phyloP scores from a whole-genome alignment of 2,113 vertebrate species.

The Hiodon alosoides region DNA sequence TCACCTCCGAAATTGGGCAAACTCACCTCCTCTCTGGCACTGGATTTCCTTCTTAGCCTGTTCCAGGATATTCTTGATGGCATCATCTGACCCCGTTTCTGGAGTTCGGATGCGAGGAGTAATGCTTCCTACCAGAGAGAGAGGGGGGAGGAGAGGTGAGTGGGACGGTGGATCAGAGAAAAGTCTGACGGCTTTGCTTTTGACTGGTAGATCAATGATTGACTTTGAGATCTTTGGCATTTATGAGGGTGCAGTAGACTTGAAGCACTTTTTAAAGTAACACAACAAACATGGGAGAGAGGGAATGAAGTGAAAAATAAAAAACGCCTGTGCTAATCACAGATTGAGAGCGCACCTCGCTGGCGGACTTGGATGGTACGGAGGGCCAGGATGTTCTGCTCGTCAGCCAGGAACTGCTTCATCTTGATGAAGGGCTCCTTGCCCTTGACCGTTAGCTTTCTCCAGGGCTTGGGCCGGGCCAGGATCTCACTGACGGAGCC shows the following conservation, averaged over 20 bases:
- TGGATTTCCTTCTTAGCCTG: slow-evolving; percentile 99
- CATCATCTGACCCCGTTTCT: slow-evolving; percentile 94
- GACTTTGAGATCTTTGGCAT: slow-evolving; percentile 65
- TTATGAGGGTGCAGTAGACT: slow-evolving; percentile 59
- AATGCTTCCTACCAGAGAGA: slow-evolving; percentile 86
- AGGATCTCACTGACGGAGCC: slow-evolving; percentile 97
- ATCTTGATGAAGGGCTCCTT: slow-evolving; percentile 99
- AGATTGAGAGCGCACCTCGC: slow-evolving; percentile 75
- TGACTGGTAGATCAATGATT: slow-evolving; percentile 70
- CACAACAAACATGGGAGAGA: slow-evolving; percentile 52
- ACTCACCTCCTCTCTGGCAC: slow-evolving; percentile 87
- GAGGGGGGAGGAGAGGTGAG: slow-evolving; percentile 53
- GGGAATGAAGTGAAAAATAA: neutral
- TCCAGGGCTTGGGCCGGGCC: slow-evolving; percentile 96
- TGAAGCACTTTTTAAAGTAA: slow-evolving; percentile 67
- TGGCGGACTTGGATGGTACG: slow-evolving; percentile 98
- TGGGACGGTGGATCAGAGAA: slow-evolving; percentile 67
- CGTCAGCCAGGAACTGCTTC: slow-evolving; percentile 96
- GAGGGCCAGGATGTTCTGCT: slow-evolving; percentile 95
- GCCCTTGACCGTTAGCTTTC: slow-evolving; percentile 96
- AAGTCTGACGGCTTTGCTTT: slow-evolving; percentile 64
- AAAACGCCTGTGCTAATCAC: neutral
- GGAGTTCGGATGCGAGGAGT: slow-evolving; percentile 96
- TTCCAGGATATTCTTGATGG: slow-evolving; percentile 97
- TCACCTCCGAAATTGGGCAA: neutral